Evolutionary conservation across 2,113 vertebrate genomes (phyloP).

Genomic region (Ictalurus punctatus): DNA sequence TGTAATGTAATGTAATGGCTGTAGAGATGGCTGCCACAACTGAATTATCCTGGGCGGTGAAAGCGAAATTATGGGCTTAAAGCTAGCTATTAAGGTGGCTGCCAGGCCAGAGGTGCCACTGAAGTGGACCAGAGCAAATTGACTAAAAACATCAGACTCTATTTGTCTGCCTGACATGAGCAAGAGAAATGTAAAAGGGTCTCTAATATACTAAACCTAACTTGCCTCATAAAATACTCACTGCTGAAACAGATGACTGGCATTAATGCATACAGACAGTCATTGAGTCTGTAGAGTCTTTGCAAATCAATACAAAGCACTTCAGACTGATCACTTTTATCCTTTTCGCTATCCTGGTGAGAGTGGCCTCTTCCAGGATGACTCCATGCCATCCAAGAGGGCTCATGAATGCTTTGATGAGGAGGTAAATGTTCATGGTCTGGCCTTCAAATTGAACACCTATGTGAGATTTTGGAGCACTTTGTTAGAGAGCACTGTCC

Average conservation of each 20-base stretch:
- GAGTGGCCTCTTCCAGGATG: neutral
- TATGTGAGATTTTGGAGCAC: neutral
- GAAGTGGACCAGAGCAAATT: conserved; percentile 49
- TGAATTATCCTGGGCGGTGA: conserved; percentile 56
- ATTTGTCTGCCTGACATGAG: conserved; percentile 41
- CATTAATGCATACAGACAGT: neutral
- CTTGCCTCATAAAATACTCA: neutral
- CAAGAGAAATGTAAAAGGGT: neutral
- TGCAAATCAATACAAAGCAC: neutral
- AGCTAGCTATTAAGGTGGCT: conserved; percentile 60
- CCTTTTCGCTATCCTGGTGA: neutral
- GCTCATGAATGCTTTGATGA: neutral
- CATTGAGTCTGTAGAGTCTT: neutral
- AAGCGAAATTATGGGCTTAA: conserved; percentile 45
- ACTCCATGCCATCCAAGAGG: neutral
- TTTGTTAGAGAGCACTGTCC: neutral
- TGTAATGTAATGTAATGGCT: conserved; percentile 46
- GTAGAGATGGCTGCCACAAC: conserved; percentile 66
- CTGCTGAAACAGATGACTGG: neutral
- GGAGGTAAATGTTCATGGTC: neutral
- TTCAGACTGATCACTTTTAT: neutral
- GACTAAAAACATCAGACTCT: conserved; percentile 47
- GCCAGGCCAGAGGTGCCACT: conserved; percentile 58
- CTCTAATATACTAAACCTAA: neutral
- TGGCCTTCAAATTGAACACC: neutral